Percentiles rank a stretch among this genome's conserved stretches.
These are phyloP conservation scores for Tiliacea citrago DNA, from an alignment of 2,888 invertebrate species.

Conservation along the genomic window DNA sequence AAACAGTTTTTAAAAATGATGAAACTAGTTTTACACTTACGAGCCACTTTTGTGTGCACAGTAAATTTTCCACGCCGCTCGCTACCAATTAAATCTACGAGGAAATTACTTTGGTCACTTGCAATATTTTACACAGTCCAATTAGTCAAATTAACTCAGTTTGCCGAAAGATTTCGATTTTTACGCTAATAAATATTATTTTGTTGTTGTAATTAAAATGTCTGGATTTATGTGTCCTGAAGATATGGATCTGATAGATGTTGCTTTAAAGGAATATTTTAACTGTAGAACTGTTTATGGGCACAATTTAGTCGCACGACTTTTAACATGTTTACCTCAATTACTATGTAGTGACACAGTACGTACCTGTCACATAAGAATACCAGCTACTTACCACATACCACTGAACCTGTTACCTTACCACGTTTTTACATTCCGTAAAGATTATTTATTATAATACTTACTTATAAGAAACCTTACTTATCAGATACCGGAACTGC, in stretches of 20 bases:
- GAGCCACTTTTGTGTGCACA: slow-evolving; percentile 56
- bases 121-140: slow-evolving; percentile 63
- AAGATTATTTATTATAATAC: no score
- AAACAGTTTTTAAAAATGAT: slow-evolving; percentile 73
- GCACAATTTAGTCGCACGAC: neutral
- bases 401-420: no score
- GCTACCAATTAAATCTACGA: slow-evolving; percentile 60
- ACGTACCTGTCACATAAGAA: no score
- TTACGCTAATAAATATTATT: slow-evolving; percentile 51
- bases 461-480: no score
- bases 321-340: neutral
- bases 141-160: slow-evolving; percentile 63
- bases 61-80: slow-evolving; percentile 53
- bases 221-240: slow-evolving; percentile 36
- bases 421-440: no score
- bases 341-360: no score
- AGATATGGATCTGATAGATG: slow-evolving; percentile 32
- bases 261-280: neutral
- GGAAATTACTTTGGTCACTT: slow-evolving; percentile 62
- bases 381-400: no score
- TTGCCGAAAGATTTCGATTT: slow-evolving; percentile 50
- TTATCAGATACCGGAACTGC: neutral
- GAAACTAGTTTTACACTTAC: slow-evolving; percentile 66
- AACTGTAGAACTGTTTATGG: slow-evolving; percentile 11
- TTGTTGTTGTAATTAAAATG: slow-evolving; percentile 44